A percentile compares a stretch with the other conserved stretches of the same genome.
Evolutionary conservation across 1,140 invertebrate species (phyloP).

Genomic region (Homalodisca vitripennis): DNA sequence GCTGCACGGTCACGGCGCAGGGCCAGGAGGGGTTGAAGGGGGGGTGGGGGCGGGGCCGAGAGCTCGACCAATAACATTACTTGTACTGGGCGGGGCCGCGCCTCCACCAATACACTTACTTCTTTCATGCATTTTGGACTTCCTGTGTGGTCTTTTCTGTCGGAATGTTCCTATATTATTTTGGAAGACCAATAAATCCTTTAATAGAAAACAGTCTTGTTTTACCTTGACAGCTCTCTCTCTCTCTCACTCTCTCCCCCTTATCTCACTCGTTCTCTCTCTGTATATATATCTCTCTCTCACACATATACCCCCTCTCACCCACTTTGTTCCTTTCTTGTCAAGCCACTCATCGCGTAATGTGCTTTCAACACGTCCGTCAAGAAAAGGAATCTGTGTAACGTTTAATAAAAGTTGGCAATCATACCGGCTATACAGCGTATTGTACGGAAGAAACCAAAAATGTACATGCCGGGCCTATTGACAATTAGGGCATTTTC

Average conservation of each 20-base stretch:
- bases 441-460: too few relatives aligned
- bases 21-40: background rate
- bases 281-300: background rate
- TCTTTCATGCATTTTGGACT: constrained; percentile 4
- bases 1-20: background rate
- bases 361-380: constrained; percentile 21
- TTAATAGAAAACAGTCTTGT: constrained; percentile 31
- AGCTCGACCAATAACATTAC: background rate
- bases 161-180: constrained; percentile 28
- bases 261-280: background rate
- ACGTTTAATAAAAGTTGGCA: constrained; percentile 23
- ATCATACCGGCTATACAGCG: background rate
- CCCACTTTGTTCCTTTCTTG: background rate
- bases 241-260: constrained; percentile 7
- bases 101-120: constrained; percentile 12
- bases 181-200: constrained; percentile 29
- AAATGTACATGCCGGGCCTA: too few relatives aligned
- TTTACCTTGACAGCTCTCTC: constrained; percentile 25
- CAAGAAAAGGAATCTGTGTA: constrained; percentile 2
- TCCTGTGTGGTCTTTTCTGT: constrained; percentile 30
- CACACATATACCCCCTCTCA: background rate
- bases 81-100: constrained; percentile 4
- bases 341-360: constrained; percentile 17
- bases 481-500: too few relatives aligned
- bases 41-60: constrained; percentile 1